Conservation (phyloP, 2,113 vertebrate genomes). For the Oceanodroma tethys region DNA sequence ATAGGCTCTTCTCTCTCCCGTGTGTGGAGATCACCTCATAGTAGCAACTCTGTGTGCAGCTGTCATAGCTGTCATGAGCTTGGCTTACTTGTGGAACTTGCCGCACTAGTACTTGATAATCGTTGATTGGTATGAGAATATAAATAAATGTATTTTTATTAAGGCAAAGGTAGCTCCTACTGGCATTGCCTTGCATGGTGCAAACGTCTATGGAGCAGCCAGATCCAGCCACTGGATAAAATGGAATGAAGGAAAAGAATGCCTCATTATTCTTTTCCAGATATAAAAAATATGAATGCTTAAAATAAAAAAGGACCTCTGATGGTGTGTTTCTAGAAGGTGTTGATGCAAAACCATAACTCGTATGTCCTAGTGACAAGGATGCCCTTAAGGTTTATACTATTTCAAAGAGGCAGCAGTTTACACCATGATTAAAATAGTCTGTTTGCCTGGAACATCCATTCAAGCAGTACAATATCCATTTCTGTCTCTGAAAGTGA, state of each 20-base stretch:
- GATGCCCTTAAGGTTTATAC: slow-evolving; percentile 49
- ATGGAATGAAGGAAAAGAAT: neutral
- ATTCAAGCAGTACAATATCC: slow-evolving; percentile 49
- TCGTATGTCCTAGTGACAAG: slow-evolving; percentile 30
- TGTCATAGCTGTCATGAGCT: neutral
- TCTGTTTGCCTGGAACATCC: slow-evolving; percentile 66
- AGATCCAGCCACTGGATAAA: neutral
- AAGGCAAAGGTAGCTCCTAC: neutral
- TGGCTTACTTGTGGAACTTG: neutral
- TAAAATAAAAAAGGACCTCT: neutral
- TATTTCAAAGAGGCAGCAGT: slow-evolving; percentile 26
- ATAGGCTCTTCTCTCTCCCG: neutral
- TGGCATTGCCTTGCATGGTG: neutral
- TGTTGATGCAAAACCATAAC: slow-evolving; percentile 15
- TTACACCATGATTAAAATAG: slow-evolving; percentile 65
- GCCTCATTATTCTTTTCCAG: neutral
- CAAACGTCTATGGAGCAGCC: neutral
- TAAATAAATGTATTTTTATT: neutral
- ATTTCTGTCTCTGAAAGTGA: slow-evolving; percentile 63
- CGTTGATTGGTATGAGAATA: neutral
- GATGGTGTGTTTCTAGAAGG: slow-evolving; percentile 12
- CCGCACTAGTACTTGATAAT: neutral
- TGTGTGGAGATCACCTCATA: neutral
- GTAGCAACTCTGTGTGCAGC: neutral
- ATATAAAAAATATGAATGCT: neutral